Evolutionary conservation across 2,888 invertebrate species (phyloP).

Genomic region (Drosophila barbarae): DNA sequence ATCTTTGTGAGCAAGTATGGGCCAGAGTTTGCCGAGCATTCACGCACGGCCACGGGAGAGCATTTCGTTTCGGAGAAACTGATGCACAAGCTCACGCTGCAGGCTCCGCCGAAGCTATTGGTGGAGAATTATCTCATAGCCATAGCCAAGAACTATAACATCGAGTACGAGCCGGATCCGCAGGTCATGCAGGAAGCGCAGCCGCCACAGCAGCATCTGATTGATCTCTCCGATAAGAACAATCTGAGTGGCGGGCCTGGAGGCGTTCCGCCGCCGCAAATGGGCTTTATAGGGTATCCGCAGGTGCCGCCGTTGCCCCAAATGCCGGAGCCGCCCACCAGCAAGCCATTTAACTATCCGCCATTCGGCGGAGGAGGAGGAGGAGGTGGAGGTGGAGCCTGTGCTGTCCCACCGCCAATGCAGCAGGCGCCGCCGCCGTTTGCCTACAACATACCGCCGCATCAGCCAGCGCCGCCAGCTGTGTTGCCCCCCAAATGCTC

Average conservation of each 20-base stretch:
- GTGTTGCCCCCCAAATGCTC: constrained; percentile 60
- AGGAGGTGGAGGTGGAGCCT: constrained; percentile 68
- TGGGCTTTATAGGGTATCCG: constrained; percentile 91
- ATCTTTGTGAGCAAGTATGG: constrained; percentile 94
- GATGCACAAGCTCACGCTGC: constrained; percentile 94
- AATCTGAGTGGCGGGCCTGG: constrained; percentile 81
- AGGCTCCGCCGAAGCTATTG: constrained; percentile 96
- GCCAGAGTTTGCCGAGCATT: constrained; percentile 93
- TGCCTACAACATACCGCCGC: constrained; percentile 82
- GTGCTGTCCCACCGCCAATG: constrained; percentile 58
- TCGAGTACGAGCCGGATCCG: constrained; percentile 97
- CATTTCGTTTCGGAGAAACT: constrained; percentile 93
- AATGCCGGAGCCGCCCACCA: constrained; percentile 81
- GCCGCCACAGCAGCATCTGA: constrained; percentile 83
- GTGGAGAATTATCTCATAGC: constrained; percentile 96
- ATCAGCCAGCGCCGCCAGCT: constrained; percentile 60
- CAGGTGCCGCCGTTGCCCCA: constrained; percentile 84
- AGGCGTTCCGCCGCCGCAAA: constrained; percentile 83
- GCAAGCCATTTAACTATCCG: constrained; percentile 85
- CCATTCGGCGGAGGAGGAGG: constrained; percentile 76
- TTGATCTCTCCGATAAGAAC: constrained; percentile 84
- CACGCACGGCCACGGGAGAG: constrained; percentile 93
- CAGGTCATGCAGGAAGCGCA: constrained; percentile 90
- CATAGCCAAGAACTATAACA: constrained; percentile 96
- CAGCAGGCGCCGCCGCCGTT: constrained; percentile 57